These are phyloP conservation scores for Tetheella fluctuosa DNA, from an alignment of 2,888 invertebrate species.

Conservation along the genomic window DNA sequence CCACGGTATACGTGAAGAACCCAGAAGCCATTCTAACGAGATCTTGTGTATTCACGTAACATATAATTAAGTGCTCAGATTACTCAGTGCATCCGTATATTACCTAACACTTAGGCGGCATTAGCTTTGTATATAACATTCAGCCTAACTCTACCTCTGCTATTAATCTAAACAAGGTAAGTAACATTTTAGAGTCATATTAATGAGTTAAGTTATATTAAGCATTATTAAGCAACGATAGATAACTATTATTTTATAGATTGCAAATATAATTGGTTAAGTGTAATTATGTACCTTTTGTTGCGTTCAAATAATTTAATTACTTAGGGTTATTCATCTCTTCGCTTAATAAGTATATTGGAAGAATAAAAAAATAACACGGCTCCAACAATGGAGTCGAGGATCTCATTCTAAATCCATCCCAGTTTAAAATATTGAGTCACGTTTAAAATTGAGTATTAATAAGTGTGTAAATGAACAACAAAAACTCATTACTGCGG, in stretches of 20 bases:
- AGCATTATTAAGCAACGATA: too few relatives aligned
- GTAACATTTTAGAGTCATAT: neutral
- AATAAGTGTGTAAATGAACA: slow-evolving; percentile 32
- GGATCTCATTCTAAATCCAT: neutral
- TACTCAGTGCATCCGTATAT: slow-evolving; percentile 3
- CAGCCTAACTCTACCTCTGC: neutral
- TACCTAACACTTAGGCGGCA: neutral
- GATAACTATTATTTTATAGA: too few relatives aligned
- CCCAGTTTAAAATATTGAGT: slow-evolving; percentile 7
- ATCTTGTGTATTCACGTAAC: slow-evolving; percentile 4
- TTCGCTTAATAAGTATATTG: too few relatives aligned
- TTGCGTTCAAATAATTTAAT: too few relatives aligned
- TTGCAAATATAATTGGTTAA: too few relatives aligned
- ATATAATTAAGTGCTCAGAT: slow-evolving; percentile 4
- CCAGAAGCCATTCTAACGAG: neutral
- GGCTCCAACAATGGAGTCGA: neutral
- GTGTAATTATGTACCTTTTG: too few relatives aligned
- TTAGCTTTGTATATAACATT: neutral
- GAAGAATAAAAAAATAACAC: too few relatives aligned
- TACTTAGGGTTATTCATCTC: too few relatives aligned
- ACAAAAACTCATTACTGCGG: slow-evolving; percentile 49
- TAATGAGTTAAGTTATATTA: neutral
- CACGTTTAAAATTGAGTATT: slow-evolving; percentile 9
- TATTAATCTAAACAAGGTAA: neutral
- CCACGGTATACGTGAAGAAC: neutral